Base-by-base conservation (phyloP, 1,140 invertebrate species). In the Uloborus diversus region DNA sequence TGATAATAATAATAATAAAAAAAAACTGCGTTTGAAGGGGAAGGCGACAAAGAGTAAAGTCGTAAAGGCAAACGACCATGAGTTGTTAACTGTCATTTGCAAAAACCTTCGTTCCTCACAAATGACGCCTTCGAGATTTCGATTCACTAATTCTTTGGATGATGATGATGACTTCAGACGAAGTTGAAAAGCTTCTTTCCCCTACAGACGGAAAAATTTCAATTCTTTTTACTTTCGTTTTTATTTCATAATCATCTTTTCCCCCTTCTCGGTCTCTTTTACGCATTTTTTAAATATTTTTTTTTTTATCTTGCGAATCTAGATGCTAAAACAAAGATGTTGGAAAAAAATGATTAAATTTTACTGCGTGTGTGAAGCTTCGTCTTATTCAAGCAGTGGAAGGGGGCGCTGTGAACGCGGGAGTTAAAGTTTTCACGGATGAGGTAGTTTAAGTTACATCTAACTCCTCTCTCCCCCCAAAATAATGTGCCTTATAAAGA, bases 21-120 rank as follows among this genome's bases (percentile, higher is more conserved):
- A 49, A 25, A 71, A 32, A 23, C 13, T 62, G 53, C 4, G 14
- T 32, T 2, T 30, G 0, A n/a, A 35, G 57, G 37, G 49, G 35
- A 1, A 32, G 53, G 17, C 28, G 35, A 59, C 25, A 57, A 23
- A 56, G 61, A 11, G 23, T 37, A 25, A 27, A 30, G 59, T 75
- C 59, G 70, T 71, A 37, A 64, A 75, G 73, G 42, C 73, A 78
- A 78, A 78, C 73, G 73, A 78, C 73, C 73, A 78, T 47, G 62
- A 78, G 73, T 66, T 78, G 73, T 78, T 78, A 78, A 78, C 73
- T 78, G 73, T 78, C 73, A 78, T 78, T 78, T 78, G 73, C 73
- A 78, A 78, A 78, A 78, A 78, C 73, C 73, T 30, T 66, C 33
- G 30, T 17, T 64, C 53, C 71, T 78, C 66, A 78, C 61, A 66